Evolutionary conservation across 2,888 invertebrate species (phyloP).

Genomic region (Drosophila bunnanda): DNA sequence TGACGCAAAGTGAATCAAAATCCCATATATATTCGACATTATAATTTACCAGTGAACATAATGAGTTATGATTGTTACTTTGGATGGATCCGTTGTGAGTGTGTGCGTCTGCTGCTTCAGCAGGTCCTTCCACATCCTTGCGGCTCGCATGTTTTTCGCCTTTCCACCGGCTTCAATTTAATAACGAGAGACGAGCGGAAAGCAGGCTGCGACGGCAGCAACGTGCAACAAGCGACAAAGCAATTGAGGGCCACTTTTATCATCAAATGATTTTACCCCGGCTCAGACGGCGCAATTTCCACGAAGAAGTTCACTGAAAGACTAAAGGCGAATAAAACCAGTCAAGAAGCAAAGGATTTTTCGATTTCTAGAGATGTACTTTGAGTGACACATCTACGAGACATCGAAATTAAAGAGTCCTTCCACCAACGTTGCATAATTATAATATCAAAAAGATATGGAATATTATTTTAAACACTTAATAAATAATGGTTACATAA

Average conservation of each 20-base stretch:
- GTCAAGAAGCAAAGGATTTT: not conserved
- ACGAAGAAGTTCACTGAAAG: slow-evolving; percentile 38
- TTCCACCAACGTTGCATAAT: no score
- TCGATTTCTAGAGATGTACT: not conserved
- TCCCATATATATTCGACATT: slow-evolving; percentile 14
- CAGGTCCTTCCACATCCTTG: slow-evolving; percentile 42
- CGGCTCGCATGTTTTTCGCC: slow-evolving; percentile 20
- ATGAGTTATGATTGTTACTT: slow-evolving; percentile 54
- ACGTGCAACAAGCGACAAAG: slow-evolving; percentile 65
- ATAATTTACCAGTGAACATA: slow-evolving; percentile 47
- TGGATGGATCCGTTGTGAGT: slow-evolving; percentile 40
- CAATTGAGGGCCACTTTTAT: slow-evolving; percentile 77
- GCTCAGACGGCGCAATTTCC: slow-evolving; percentile 68
- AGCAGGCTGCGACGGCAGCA: slow-evolving; percentile 18
- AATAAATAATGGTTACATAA: no score
- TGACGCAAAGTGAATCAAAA: slow-evolving; percentile 19
- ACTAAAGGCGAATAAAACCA: not conserved
- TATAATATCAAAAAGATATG: no score
- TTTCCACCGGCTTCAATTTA: slow-evolving; percentile 58
- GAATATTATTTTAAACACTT: no score
- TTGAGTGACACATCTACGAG: not conserved
- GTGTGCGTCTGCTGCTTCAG: slow-evolving; percentile 18
- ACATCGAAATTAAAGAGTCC: no score
- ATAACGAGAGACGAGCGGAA: slow-evolving; percentile 46
- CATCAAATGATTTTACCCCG: slow-evolving; percentile 73